Evolutionary conservation across 1,140 invertebrate genomes (phyloP), one percentile per base, ranked within the genome.

Genomic region (Neotoxoptera formosana): DNA sequence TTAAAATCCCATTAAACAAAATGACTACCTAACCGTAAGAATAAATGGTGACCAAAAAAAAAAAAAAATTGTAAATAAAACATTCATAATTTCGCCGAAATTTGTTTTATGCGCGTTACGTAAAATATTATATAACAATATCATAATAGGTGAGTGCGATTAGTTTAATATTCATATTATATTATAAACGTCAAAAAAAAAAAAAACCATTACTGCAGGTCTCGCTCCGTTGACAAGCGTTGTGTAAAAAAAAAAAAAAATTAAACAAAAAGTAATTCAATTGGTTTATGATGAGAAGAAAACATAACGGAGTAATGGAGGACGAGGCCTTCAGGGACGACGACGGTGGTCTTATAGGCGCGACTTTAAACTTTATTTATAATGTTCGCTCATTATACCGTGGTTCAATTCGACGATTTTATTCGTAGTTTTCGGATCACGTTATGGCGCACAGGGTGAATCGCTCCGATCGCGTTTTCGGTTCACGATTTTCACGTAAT

Each of bases 1-100:
- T 67, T 67, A 67, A 67, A 67, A 76, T 76, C 60, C 60, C n/a
- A 76, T 76, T 76, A 76, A 76, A 76, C 30, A 76, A 76, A 76
- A 76, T 76, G 11, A 76, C n/a, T 76, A 41, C 41, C 41, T 41
- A 76, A n/a, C n/a, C 30, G 4, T n/a, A 76, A 76, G 60, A 76
- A 76, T 76, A 76, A 76, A 76, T n/a, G 14, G 60, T n/a, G 17
- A 76, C 60, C 14, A 67, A 51, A 51, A 48, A 47, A 47, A 47
- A 25, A 56, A 56, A 56, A 67, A 67, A 4, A 30, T n/a, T 6
- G 4, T 14, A n/a, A 60, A 67, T 48, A 21, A n/a, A 76, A n/a
- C 30, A n/a, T 76, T 76, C 14, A 76, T n/a, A n/a, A 76, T 76
- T 76, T 34, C 60, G 0, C 0, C n/a, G 6, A 53, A 53, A 53